Base-by-base conservation (phyloP, 2,113 vertebrate species). In the Alosa alosa region DNA sequence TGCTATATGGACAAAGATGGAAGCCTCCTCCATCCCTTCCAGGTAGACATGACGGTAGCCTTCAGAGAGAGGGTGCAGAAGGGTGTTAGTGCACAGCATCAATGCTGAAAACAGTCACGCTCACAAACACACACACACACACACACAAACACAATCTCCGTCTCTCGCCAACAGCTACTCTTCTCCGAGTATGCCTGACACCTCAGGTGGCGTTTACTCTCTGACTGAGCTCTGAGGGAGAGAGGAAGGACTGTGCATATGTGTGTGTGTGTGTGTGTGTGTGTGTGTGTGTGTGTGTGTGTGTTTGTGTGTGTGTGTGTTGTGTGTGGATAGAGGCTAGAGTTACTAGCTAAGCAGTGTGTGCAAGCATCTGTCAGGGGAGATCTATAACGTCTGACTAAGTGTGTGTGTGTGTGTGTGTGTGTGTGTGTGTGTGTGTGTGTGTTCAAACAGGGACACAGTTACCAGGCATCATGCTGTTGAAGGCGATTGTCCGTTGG, bases 41-140 rank as follows among this genome's bases (percentile, higher is more conserved):
- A 99, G 94, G 94, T 99, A 99, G 84, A 99, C 98, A 0, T 99
- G 98, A 7, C 98, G 96, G 86, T 99, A 99, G 90, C 98, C 98
- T 99, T 91, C 88, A 81, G 3, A 4, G 78, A 49, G 45, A 85
- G 82, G 88, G 3, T 87, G 1, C 20, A 91, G 18, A 72, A 17
- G 6, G 22, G 22, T 0, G 83, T 75, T 68, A 36, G 86, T 3
- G 31, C 39, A 45, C 10, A 46, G 64, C 20, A 81, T 15, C n/a
- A 11, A 78, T 60, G 11, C 31, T 20, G 52, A 3, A 49, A 49
- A 52, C 1, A 11, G 20, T 17, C 31, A 31, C 31, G 1, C 31
- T 31, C 31, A 31, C 31, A 31, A n/a, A n/a, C n/a, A 36, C 0
- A 72, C 18, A 84, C 20, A 81, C 0, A 84, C 13, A 45, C 7